Evolutionary conservation across 2,797 vertebrate genomes (phyloP).

Genomic region (Sebastes itinus): DNA sequence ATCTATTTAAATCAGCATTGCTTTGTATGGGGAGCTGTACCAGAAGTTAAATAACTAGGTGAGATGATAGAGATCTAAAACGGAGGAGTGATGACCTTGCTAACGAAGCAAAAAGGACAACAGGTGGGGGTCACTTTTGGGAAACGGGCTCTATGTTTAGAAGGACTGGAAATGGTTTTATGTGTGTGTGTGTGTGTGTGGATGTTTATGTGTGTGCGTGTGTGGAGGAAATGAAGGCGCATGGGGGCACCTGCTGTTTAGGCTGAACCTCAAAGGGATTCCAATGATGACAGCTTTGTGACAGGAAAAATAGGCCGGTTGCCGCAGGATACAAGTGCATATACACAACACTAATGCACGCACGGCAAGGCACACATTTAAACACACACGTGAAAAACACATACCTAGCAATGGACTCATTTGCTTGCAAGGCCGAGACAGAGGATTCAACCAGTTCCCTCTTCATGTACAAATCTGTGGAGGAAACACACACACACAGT

Average conservation of each 20-base stretch:
- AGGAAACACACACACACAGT: conserved; percentile 35
- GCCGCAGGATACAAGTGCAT: conserved; percentile 60
- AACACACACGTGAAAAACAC: conserved; percentile 6
- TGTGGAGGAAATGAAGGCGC: conserved; percentile 65
- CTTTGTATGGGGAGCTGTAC: not conserved
- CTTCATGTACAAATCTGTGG: conserved; percentile 77
- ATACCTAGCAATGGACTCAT: conserved; percentile 81
- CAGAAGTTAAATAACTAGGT: not conserved
- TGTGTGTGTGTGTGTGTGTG: not conserved
- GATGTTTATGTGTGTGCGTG: not conserved
- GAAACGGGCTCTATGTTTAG: conserved; percentile 69
- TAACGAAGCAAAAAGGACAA: conserved; percentile 46
- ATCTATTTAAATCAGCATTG: not conserved
- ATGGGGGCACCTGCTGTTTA: conserved; percentile 74
- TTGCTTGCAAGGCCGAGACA: conserved; percentile 77
- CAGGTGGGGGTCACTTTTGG: conserved; percentile 55
- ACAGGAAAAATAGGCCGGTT: conserved; percentile 69
- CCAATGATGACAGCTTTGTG: conserved; percentile 74
- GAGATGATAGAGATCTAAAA: conserved; percentile 32
- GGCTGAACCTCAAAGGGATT: conserved; percentile 81
- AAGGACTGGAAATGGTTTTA: conserved; percentile 46
- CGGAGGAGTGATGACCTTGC: conserved; percentile 29
- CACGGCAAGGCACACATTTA: conserved; percentile 13
- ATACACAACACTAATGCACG: conserved; percentile 24
- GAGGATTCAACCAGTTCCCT: conserved; percentile 68